Conservation (phyloP, 2,888 invertebrate species). For the Galeruca laticollis region DNA sequence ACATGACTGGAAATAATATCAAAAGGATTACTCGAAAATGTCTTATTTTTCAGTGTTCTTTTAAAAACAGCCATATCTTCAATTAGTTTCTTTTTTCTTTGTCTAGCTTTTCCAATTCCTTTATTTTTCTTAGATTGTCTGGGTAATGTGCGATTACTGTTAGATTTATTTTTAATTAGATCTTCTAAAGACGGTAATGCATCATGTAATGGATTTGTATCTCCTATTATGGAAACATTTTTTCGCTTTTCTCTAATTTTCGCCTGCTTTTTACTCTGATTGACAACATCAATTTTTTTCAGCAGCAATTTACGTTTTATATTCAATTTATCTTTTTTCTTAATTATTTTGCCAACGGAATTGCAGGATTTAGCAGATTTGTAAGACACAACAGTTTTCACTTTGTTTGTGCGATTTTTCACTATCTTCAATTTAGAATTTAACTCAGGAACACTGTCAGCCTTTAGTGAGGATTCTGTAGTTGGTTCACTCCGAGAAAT, state of each 20-base stretch:
- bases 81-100: slow-evolving; percentile 55
- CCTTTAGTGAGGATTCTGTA: not conserved
- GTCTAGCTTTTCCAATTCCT: slow-evolving; percentile 55
- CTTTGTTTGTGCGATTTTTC: slow-evolving; percentile 50
- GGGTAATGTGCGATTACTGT: slow-evolving; percentile 29
- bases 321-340: slow-evolving; percentile 61
- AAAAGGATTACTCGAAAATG: slow-evolving; percentile 56
- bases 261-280: slow-evolving; percentile 56
- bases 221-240: slow-evolving; percentile 56
- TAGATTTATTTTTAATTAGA: slow-evolving; percentile 47
- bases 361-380: slow-evolving; percentile 58
- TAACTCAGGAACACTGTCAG: not conserved
- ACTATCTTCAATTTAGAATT: not conserved
- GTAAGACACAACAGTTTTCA: slow-evolving; percentile 56
- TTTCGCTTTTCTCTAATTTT: slow-evolving; percentile 57
- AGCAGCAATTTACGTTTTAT: slow-evolving; percentile 56
- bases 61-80: slow-evolving; percentile 57
- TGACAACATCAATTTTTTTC: slow-evolving; percentile 58
- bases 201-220: slow-evolving; percentile 59
- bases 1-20: slow-evolving; percentile 55
- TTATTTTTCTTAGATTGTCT: slow-evolving; percentile 46
- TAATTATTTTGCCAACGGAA: slow-evolving; percentile 46
- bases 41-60: slow-evolving; percentile 54
- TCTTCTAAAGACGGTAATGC: slow-evolving; percentile 61
- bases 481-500: not conserved